Evolutionary conservation across 2,888 invertebrate species (phyloP).

Genomic region (Diaphora mendica): DNA sequence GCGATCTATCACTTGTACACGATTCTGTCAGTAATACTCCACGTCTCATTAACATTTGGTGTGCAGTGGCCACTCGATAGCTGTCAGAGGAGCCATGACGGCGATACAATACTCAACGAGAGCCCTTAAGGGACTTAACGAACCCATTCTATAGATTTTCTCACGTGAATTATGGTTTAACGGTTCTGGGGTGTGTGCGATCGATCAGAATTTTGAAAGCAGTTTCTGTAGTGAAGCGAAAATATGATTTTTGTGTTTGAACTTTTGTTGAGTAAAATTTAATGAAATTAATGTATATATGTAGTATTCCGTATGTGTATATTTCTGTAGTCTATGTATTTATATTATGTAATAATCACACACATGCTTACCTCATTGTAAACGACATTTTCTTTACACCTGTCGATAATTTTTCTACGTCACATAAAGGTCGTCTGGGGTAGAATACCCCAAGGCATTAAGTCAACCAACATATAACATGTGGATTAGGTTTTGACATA

Average conservation of each 20-base stretch:
- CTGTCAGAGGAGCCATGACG: conserved; percentile 71
- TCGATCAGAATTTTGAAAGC: conserved; percentile 37
- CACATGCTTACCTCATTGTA: too few relatives aligned
- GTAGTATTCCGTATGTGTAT: too few relatives aligned
- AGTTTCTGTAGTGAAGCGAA: conserved; percentile 21
- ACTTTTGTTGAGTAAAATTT: not conserved
- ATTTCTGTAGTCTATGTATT: too few relatives aligned
- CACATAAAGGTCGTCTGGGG: too few relatives aligned
- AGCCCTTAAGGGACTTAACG: conserved; percentile 81
- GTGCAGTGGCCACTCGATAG: conserved; percentile 65
- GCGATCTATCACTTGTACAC: conserved; percentile 50
- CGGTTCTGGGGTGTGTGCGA: conserved; percentile 44
- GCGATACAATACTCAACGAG: conserved; percentile 74
- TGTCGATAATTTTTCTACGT: too few relatives aligned
- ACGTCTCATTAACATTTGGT: conserved; percentile 61
- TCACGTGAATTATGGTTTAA: conserved; percentile 75
- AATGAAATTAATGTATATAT: too few relatives aligned
- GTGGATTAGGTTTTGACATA: too few relatives aligned
- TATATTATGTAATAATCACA: too few relatives aligned
- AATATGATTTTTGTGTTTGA: conserved; percentile 7
- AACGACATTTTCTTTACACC: too few relatives aligned
- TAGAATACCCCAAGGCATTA: too few relatives aligned
- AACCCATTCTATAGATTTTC: conserved; percentile 83
- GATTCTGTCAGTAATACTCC: conserved; percentile 45
- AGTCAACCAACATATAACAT: too few relatives aligned